Base-by-base conservation (phyloP, 2,888 invertebrate species). In the Acrobasis repandana region DNA sequence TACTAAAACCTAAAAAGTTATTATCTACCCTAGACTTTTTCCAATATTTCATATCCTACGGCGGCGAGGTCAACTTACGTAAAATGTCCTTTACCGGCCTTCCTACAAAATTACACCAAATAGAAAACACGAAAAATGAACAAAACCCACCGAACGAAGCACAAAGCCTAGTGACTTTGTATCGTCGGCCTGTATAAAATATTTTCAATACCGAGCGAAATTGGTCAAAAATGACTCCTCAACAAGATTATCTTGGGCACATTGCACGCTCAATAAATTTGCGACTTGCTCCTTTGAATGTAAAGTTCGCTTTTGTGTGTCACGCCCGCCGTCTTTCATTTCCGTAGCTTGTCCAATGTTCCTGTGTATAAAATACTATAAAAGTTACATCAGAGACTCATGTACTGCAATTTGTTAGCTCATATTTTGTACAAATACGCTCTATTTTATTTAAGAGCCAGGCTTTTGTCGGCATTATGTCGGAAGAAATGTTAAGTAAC, bases 201-300 rank as follows among this genome's bases (percentile, higher is more conserved):
- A 86, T 86, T 88, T 85, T 83, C 86, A 86, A 86, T 86, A 83
- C 76, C 80, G 75, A 76, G 75, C 78, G 81, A 84, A 87, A 86
- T 86, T 85, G 85, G 85, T 86, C 86, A 85, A 86, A 88, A 88
- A 86, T 83, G 81, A 86, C 79, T 82, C 75, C 70, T 74, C 76
- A 83, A 86, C 82, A 76, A 83, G 83, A 83, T 86, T 86, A 86
- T 83, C 80, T 80, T 69, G 69, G 73, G 67, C 72, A 73, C 67
- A 66, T 33, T 33, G 28, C 52, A 10, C 36, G 60, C 34, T 58
- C 66, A 65, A 56, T 67, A 66, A 63, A 78, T 73, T 73, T 70
- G 65, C 63, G 67, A 67, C 73, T 75, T 68, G 74, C 70, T 47
- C 9, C 52, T 56, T 34, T 43, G 14, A 63, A 52, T 68, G 65